Evolutionary conservation across 2,113 vertebrate species (phyloP).

Genomic region (Guaruba guarouba): DNA sequence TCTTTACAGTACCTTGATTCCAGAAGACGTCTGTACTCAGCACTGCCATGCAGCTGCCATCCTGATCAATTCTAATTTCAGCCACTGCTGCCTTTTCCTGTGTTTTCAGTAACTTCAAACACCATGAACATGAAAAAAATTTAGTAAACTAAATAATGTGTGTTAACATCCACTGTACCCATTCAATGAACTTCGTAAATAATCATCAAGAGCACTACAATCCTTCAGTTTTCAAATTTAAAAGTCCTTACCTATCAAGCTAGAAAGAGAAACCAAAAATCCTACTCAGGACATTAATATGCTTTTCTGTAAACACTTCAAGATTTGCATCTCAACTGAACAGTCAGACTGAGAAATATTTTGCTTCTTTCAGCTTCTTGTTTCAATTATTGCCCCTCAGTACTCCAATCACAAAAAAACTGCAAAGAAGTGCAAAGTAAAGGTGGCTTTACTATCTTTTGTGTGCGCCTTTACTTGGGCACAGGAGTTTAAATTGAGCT

Average conservation of each 20-base stretch:
- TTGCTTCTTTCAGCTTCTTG: background rate
- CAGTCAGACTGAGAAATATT: background rate
- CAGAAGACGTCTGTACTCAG: background rate
- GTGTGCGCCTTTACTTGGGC: background rate
- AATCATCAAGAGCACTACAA: background rate
- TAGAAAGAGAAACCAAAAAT: background rate
- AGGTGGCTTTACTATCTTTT: background rate
- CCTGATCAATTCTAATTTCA: background rate
- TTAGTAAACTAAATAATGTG: background rate
- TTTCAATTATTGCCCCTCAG: background rate
- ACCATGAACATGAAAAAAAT: background rate
- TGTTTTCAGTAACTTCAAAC: background rate
- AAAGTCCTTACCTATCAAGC: background rate
- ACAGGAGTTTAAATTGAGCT: background rate
- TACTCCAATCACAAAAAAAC: background rate
- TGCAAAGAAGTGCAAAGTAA: background rate
- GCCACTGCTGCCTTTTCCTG: background rate
- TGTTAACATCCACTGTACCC: background rate
- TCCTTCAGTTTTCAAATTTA: background rate
- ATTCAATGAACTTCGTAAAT: background rate
- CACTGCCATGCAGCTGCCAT: background rate
- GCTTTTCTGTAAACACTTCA: background rate
- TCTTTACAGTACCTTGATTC: rapidly evolving
- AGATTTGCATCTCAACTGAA: background rate
- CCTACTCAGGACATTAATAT: background rate